Percentiles rank a stretch among this genome's conserved stretches.
Evolutionary conservation across 2,797 vertebrate species (phyloP).

Genomic region (Oreochromis grahami): DNA sequence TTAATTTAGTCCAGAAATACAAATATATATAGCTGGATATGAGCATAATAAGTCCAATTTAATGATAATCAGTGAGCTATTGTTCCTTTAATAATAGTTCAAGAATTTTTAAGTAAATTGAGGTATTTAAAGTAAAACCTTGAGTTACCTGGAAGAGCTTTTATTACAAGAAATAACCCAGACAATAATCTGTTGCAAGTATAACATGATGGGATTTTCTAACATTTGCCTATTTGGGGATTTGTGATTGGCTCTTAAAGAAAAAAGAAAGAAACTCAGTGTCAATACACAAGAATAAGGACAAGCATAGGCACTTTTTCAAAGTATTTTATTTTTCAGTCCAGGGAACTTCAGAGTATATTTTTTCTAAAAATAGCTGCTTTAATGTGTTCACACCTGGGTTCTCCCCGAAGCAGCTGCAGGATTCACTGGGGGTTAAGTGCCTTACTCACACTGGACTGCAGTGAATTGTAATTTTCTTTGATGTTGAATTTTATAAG

Average conservation of each 20-base stretch:
- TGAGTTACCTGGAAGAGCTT: not conserved
- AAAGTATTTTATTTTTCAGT: slow-evolving; percentile 7
- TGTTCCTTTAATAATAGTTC: not conserved
- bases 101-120: not conserved
- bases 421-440: not conserved
- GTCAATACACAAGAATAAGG: not conserved
- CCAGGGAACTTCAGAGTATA: not conserved
- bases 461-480: not conserved
- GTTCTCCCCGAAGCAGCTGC: not conserved
- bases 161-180: not conserved
- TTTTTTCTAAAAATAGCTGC: not conserved
- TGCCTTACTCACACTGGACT: not conserved
- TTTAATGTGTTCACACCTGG: not conserved
- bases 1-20: not conserved
- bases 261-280: not conserved
- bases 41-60: not conserved
- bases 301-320: not conserved
- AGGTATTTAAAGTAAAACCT: not conserved
- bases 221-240: not conserved
- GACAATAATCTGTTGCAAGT: not conserved
- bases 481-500: not conserved
- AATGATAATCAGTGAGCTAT: not conserved
- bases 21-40: not conserved
- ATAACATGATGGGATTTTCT: not conserved
- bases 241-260: not conserved